Base-by-base conservation (phyloP, 2,797 vertebrate species). In the Sylvia borin region DNA sequence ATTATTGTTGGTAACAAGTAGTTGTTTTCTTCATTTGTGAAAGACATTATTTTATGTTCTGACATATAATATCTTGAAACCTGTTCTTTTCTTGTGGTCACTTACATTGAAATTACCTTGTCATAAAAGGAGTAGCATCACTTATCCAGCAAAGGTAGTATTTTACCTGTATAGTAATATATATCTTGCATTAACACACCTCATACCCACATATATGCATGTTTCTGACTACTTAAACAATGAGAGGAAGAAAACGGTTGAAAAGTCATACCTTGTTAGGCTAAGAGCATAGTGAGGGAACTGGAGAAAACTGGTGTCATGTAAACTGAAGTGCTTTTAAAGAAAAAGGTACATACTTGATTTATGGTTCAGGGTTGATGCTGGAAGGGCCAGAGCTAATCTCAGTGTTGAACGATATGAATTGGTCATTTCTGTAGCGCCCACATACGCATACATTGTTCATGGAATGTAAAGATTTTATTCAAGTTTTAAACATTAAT, bases 201-300 rank as follows among this genome's bases (percentile, higher is more conserved):
- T 18, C 17, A 68, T 75, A 43, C 6, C 7, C 27, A 54, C 11
- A 40, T 54, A 45, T 12, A 10, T 36, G 27, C 31, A 70, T 58
- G 43, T 92, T 86, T 96, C 90, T 94, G 58, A 61, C 78, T 91
- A 75, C 66, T 95, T 82, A 93, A 90, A 89, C 54, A 38, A 55
- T 92, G 50, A 27, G 36, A 74, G 85, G 51, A 93, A 94, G 62
- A 43, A 74, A 85, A 97, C 29, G 32, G 93, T 92, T 91, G 78
- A 81, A 88, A 94, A 87, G n/a, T 82, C 36, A 34, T 86, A 83
- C 60, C 36, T 77, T 40, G 11, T 94, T 94, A 26, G 70, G 83
- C 79, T 87, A 81, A 92, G 72, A 95, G 89, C 61, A 60, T 87
- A 89, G 40, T 65, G 67, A 96, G 53, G 36, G 50, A 94, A 61